phyloP scores from a whole-genome alignment of 2,113 vertebrate species.

The Seriola rivoliana region DNA sequence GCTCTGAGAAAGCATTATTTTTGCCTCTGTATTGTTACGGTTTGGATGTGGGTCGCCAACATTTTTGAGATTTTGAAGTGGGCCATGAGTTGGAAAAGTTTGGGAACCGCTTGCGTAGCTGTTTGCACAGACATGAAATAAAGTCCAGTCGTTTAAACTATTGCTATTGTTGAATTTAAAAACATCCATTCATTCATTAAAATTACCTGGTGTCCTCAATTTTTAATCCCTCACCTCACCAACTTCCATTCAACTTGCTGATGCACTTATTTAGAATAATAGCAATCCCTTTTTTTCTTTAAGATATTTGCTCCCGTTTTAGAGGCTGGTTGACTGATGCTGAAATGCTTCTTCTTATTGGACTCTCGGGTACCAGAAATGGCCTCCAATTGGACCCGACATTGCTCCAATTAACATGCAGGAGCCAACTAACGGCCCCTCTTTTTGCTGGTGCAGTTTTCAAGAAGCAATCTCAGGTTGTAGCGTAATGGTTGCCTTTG shows the following conservation, averaged over 20 bases:
- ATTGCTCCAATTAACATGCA: conserved; percentile 53
- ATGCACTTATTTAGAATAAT: background rate
- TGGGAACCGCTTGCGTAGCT: background rate
- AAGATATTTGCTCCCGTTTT: background rate
- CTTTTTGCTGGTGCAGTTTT: conserved; percentile 26
- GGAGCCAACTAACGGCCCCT: conserved; percentile 44
- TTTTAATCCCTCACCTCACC: background rate
- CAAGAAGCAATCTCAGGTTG: background rate
- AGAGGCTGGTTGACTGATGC: background rate
- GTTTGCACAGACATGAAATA: background rate
- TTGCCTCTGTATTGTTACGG: too few relatives aligned
- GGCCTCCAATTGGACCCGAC: conserved; percentile 48
- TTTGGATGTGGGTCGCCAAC: too few relatives aligned
- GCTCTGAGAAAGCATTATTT: too few relatives aligned
- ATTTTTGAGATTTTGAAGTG: too few relatives aligned
- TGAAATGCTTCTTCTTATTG: conserved; percentile 20
- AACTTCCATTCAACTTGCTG: conserved; percentile 4
- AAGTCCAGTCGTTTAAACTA: background rate
- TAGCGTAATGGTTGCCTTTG: background rate
- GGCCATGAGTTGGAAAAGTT: too few relatives aligned
- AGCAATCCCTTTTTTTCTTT: background rate
- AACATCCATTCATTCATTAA: background rate
- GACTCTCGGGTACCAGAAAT: conserved; percentile 43
- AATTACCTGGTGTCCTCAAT: background rate
- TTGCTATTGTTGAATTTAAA: background rate